phyloP scores from a whole-genome alignment of 1,140 invertebrate species.

The Bombus terrestris region DNA sequence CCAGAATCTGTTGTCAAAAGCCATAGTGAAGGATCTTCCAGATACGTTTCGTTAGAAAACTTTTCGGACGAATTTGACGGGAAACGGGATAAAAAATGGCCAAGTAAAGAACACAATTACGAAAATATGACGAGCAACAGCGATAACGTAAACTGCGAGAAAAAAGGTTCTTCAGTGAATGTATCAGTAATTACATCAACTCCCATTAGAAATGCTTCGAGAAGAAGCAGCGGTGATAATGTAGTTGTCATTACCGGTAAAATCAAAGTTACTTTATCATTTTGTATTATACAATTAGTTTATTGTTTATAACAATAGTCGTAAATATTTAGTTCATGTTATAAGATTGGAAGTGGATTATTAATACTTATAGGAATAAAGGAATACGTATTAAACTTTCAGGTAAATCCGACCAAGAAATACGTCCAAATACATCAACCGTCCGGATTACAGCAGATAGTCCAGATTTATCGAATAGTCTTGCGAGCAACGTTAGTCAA shows the following conservation, averaged over 20 bases:
- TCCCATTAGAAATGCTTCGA: conserved; percentile 73
- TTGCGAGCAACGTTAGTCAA: conserved; percentile 87
- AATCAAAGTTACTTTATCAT: conserved; percentile 19
- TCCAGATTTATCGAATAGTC: conserved; percentile 86
- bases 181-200: conserved; percentile 81
- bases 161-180: conserved; percentile 70
- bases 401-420: conserved; percentile 73
- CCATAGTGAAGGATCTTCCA: conserved; percentile 75
- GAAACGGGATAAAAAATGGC: conserved; percentile 45
- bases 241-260: conserved; percentile 80
- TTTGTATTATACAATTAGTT: not conserved
- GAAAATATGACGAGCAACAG: conserved; percentile 60
- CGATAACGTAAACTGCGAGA: conserved; percentile 43
- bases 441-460: conserved; percentile 84
- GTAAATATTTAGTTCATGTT: not conserved
- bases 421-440: conserved; percentile 83
- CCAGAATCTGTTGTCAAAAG: conserved; percentile 68
- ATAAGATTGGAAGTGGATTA: not conserved
- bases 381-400: not conserved
- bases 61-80: conserved; percentile 65
- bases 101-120: conserved; percentile 54
- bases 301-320: not conserved
- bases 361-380: not conserved
- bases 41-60: conserved; percentile 78
- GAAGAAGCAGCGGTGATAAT: conserved; percentile 75